Evolutionary conservation across 23 tunicate genomes (phyloP), one percentile per base, ranked within the genome.

Genomic region (Styela clava): DNA sequence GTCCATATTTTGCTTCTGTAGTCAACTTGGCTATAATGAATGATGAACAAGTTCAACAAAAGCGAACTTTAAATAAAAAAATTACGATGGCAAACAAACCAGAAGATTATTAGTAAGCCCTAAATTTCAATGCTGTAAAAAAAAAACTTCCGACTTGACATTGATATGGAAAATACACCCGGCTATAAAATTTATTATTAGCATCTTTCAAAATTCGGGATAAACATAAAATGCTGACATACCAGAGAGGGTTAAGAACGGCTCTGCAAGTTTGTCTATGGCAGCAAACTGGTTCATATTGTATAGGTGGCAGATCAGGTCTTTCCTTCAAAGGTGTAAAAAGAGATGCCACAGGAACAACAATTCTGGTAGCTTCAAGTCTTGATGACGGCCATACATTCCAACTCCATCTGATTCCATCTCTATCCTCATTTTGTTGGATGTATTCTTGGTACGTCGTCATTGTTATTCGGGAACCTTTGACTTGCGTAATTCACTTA

Each of bases 351-450:
- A 95, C 83, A 2, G 99, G 99, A 26, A 95, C 95, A 33, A 95
- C 99, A 85, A 89, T 95, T 78, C 96, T 79, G 1, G 96, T 89
- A 2, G 99, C 99, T 74, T 95, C 99, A 3, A 95, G 74, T 24
- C 99, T 64, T 12, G 95, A 89, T n/a, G 96, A 86, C 2, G 99
- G 99, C 96, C 96, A 95, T 0, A 90, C 88, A 90, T 95, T 95
- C 96, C 96, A 95, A 63, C 99, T 95, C 79, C 78, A 77, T 62
- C 99, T 82, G 1, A 95, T 69, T 16, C 99, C 99, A 83, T 95
- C 99, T 32, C 96, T 79, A 26, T 89, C 96, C 77, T 95, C 99
- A 86, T 95, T 90, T 83, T 90, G 88, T 32, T 87, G 76, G 31
- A 95, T 95, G 68, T 85, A 95, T 34, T 95, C 96, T 62, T 90